phyloP scores from a whole-genome alignment of 1,140 invertebrate species.

The Aphidius gifuensis region DNA sequence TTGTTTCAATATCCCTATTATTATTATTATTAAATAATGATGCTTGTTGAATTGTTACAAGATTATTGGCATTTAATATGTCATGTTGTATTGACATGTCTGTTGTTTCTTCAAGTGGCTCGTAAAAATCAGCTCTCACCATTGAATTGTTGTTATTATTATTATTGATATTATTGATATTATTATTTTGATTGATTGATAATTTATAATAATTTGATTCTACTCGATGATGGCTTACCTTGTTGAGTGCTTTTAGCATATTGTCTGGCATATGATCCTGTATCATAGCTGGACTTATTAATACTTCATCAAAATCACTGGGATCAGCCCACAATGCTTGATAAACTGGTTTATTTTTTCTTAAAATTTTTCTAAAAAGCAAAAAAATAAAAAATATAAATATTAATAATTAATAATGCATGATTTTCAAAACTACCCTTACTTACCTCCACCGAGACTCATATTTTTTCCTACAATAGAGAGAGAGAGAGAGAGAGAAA shows the following conservation, averaged over 20 bases:
- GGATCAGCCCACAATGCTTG: constrained; percentile 88
- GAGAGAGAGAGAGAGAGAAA: constrained; percentile 43
- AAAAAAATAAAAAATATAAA: constrained; percentile 13
- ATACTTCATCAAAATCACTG: constrained; percentile 84
- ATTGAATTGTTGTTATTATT: constrained; percentile 32
- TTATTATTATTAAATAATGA: constrained; percentile 12
- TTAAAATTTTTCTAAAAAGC: constrained; percentile 63
- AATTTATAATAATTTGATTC: not conserved
- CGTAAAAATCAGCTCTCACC: constrained; percentile 41
- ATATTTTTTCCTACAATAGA: constrained; percentile 66
- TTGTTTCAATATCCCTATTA: constrained; percentile 13
- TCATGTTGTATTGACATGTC: constrained; percentile 26
- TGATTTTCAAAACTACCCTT: too few species aligned
- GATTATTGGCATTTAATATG: constrained; percentile 1
- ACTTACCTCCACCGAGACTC: constrained; percentile 68
- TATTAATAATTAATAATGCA: not conserved
- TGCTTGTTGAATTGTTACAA: not conserved
- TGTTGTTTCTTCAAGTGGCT: constrained; percentile 42
- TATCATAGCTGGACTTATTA: constrained; percentile 89
- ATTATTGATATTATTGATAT: constrained; percentile 29
- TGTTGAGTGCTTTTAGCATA: constrained; percentile 80
- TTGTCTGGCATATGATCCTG: constrained; percentile 93
- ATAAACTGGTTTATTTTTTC: constrained; percentile 76
- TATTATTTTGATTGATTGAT: constrained; percentile 25
- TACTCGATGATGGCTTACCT: constrained; percentile 61